phyloP scores from a whole-genome alignment of 2,888 invertebrate genomes.

The Drepanosiphum platanoidis region DNA sequence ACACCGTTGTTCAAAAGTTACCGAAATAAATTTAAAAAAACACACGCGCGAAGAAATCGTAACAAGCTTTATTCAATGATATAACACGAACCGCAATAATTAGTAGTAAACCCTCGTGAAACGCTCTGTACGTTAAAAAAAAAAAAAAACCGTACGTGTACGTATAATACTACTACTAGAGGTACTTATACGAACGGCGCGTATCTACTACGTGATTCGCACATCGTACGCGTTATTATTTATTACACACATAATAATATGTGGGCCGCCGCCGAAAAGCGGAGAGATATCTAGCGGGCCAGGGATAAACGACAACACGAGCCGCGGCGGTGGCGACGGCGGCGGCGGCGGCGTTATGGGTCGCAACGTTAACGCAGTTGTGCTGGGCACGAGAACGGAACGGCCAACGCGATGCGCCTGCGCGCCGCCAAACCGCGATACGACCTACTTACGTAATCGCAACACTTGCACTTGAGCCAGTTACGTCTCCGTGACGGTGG shows the following conservation, averaged over 20 bases:
- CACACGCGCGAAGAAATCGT: background rate
- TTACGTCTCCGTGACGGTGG: conserved; percentile 61
- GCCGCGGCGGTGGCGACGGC: background rate
- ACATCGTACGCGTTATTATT: background rate
- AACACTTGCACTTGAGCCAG: conserved; percentile 64
- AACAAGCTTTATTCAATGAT: too few relatives aligned
- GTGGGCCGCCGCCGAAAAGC: conserved; percentile 7
- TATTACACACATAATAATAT: background rate
- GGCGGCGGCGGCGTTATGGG: background rate
- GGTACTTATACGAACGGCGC: background rate
- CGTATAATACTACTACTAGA: background rate
- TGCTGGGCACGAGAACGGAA: conserved; percentile 62
- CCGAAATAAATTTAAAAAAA: too few relatives aligned
- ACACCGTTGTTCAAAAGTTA: too few relatives aligned
- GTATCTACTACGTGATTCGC: background rate
- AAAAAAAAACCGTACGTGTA: too few relatives aligned
- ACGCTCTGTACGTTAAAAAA: too few relatives aligned
- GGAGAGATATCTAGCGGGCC: conserved; percentile 49
- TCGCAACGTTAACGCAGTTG: conserved; percentile 61
- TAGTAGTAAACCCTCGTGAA: too few relatives aligned
- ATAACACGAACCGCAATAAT: too few relatives aligned
- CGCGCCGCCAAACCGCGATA: conserved; percentile 61
- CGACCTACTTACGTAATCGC: conserved; percentile 64
- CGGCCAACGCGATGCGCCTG: conserved; percentile 44
- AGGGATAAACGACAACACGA: conserved; percentile 41